Evolutionary conservation across 2,888 invertebrate genomes (phyloP).

Genomic region (Pecten maximus): DNA sequence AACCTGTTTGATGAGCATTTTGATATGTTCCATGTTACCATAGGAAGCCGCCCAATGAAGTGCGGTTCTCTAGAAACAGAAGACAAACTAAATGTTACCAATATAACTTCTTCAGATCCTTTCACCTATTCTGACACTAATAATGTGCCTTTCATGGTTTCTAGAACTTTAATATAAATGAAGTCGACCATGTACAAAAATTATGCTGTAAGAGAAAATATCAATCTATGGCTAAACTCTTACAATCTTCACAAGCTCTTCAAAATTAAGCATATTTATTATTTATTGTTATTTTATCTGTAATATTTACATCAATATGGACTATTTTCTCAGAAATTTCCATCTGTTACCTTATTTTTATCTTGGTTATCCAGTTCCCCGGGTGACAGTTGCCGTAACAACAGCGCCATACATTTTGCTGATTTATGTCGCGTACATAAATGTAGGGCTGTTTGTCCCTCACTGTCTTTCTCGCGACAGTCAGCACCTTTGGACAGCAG

Average conservation of each 20-base stretch:
- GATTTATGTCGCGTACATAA: constrained; percentile 81
- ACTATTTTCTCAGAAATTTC: neutral
- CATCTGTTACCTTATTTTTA: constrained; percentile 78
- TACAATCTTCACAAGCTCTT: no score
- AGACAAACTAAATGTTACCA: neutral
- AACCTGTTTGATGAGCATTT: constrained; percentile 81
- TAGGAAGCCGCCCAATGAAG: constrained; percentile 82
- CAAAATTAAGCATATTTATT: no score
- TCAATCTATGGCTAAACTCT: no score
- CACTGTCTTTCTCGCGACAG: constrained; percentile 80
- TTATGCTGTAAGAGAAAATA: no score
- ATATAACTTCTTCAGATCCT: neutral
- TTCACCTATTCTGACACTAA: no score
- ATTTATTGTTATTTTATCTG: no score
- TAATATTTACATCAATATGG: neutral
- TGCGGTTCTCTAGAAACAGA: constrained; percentile 80
- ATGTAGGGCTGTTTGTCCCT: constrained; percentile 81
- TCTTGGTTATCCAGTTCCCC: constrained; percentile 82
- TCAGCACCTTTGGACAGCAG: constrained; percentile 80
- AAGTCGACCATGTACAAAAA: no score
- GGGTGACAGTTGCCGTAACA: constrained; percentile 80
- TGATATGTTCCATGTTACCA: constrained; percentile 81
- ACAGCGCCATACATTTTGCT: constrained; percentile 80
- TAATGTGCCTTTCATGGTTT: no score
- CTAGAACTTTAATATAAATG: no score